Conservation (phyloP, 2,888 invertebrate species). For the Papilio protenor region DNA sequence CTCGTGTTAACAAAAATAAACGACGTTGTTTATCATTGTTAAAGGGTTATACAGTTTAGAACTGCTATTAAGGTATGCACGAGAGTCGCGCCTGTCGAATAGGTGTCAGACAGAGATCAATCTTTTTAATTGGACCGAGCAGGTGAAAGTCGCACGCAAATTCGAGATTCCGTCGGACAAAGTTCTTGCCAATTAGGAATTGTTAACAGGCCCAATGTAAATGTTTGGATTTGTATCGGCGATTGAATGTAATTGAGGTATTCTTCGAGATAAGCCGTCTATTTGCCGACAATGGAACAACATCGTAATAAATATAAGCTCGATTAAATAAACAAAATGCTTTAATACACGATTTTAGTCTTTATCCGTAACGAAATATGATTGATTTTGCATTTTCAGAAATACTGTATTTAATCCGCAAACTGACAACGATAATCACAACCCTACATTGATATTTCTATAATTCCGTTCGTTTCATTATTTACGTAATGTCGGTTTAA, state of each 20-base stretch:
- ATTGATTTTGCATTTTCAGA: background rate
- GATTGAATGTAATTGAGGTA: slow-evolving; percentile 30
- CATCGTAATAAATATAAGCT: background rate
- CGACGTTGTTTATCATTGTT: slow-evolving; percentile 46
- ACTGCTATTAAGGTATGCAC: slow-evolving; percentile 44
- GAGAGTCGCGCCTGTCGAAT: slow-evolving; percentile 39
- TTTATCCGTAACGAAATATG: background rate
- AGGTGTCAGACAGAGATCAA: slow-evolving; percentile 21
- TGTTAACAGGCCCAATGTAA: slow-evolving; percentile 26
- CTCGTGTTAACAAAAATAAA: slow-evolving; percentile 73
- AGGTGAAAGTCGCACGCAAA: slow-evolving; percentile 33
- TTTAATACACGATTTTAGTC: background rate
- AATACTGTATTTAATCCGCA: background rate
- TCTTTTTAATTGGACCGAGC: slow-evolving; percentile 37
- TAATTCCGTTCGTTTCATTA: background rate
- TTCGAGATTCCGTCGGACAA: slow-evolving; percentile 13
- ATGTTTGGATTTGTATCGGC: slow-evolving; percentile 32
- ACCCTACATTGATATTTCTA: background rate
- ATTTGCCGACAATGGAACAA: slow-evolving; percentile 12
- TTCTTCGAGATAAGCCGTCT: slow-evolving; percentile 17
- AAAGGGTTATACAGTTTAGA: slow-evolving; percentile 44
- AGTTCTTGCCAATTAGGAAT: slow-evolving; percentile 37
- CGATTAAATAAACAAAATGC: background rate
- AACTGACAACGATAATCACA: background rate
- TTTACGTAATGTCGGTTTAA: no score